A percentile compares a stretch with the other conserved stretches of the same genome.
Evolutionary conservation across 2,888 invertebrate species (phyloP).

Genomic region (Pandemis cinnamomeana): DNA sequence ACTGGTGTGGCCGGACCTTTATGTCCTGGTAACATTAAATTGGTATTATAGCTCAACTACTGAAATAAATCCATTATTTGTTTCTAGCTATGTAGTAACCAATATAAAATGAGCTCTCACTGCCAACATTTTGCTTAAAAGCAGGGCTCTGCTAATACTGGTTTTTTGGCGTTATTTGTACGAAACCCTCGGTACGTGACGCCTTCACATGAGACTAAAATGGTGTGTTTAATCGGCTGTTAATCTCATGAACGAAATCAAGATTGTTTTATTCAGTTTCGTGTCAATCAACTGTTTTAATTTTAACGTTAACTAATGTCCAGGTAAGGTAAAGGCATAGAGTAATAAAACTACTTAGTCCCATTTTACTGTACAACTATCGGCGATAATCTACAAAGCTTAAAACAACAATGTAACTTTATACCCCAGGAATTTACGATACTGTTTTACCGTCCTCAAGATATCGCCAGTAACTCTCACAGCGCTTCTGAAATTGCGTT

Average conservation of each 20-base stretch:
- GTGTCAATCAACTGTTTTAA: background rate
- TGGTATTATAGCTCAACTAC: no score
- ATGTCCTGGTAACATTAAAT: no score
- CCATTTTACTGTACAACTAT: background rate
- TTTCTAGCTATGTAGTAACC: no score
- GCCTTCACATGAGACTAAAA: no score
- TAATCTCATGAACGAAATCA: background rate
- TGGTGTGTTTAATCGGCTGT: no score
- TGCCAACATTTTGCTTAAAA: no score
- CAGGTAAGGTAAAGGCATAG: background rate
- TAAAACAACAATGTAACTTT: slow-evolving; percentile 5
- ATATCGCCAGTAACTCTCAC: slow-evolving; percentile 28
- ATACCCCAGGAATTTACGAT: background rate
- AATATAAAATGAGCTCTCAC: no score
- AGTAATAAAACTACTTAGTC: background rate
- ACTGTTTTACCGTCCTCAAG: slow-evolving; percentile 15
- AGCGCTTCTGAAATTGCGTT: slow-evolving; percentile 54
- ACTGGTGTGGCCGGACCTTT: no score
- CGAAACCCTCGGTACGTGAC: no score
- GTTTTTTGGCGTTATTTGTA: no score
- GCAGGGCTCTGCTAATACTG: no score
- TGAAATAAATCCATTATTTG: no score
- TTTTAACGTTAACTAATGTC: background rate
- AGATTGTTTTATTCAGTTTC: background rate
- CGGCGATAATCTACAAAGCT: background rate